A percentile compares a stretch with the other conserved stretches of the same genome.
Evolutionary conservation across 1,140 invertebrate genomes (phyloP).

Genomic region (Melitaea cinxia): DNA sequence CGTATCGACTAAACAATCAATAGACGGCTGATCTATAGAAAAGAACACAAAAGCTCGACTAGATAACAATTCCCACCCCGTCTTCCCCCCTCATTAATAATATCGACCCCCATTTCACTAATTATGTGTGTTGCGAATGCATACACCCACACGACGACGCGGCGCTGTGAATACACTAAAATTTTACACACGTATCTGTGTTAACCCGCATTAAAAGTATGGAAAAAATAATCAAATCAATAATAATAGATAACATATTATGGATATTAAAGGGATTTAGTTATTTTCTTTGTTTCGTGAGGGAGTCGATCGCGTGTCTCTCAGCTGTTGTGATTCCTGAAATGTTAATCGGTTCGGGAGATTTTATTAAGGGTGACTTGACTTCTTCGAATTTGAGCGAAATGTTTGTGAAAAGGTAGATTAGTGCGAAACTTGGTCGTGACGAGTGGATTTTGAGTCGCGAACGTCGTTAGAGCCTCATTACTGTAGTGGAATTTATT

Average conservation of each 20-base stretch:
- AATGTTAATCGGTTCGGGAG: conserved; percentile 72
- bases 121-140: conserved; percentile 79
- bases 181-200: conserved; percentile 42
- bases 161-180: conserved; percentile 14
- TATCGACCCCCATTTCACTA: conserved; percentile 74
- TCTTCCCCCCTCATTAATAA: conserved; percentile 72
- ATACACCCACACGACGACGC: conserved; percentile 41
- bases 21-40: conserved; percentile 70
- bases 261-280: conserved; percentile 50
- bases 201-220: conserved; percentile 61
- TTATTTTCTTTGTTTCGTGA: conserved; percentile 65
- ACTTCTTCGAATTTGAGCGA: conserved; percentile 39
- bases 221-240: conserved; percentile 60
- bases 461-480: conserved; percentile 28
- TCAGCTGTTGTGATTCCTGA: conserved; percentile 65
- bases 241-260: conserved; percentile 59
- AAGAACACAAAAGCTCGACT: conserved; percentile 77
- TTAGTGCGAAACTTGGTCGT: conserved; percentile 42
- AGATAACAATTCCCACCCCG: conserved; percentile 70
- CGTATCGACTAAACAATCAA: conserved; percentile 77
- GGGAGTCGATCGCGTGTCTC: conserved; percentile 59
- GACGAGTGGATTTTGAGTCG: conserved; percentile 35
- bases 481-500: conserved; percentile 30
- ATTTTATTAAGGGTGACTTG: conserved; percentile 66
- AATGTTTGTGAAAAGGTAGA: conserved; percentile 37